phyloP scores from a whole-genome alignment of 1,140 invertebrate genomes.

The Latrodectus geometricus region DNA sequence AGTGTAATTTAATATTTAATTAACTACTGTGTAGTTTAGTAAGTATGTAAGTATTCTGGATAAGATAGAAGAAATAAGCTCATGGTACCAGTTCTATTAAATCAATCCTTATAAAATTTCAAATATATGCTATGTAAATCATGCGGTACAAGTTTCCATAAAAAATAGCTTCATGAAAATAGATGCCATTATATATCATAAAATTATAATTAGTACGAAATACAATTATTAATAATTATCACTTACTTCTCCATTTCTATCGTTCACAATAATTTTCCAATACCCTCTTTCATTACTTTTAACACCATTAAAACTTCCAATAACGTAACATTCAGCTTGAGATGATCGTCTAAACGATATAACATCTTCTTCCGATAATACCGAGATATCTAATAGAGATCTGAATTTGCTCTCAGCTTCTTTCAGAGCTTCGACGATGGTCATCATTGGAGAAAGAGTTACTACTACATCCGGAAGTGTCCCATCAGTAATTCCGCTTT shows the following conservation, averaged over 20 bases:
- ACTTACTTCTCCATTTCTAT: constrained; percentile 22
- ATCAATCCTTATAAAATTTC: no score
- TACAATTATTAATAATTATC: no score
- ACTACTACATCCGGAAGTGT: constrained; percentile 40
- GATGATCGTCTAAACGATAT: constrained; percentile 43
- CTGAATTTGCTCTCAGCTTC: constrained; percentile 46
- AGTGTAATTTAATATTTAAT: no score
- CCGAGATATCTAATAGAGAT: neutral
- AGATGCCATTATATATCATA: no score
- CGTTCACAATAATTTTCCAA: constrained; percentile 48
- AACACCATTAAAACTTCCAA: constrained; percentile 30
- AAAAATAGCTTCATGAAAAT: no score
- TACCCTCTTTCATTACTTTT: neutral
- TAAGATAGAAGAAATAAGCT: no score
- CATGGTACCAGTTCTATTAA: no score
- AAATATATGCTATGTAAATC: no score
- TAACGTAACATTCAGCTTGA: constrained; percentile 9
- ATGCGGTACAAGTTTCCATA: no score
- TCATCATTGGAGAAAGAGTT: constrained; percentile 57
- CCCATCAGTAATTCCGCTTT: neutral
- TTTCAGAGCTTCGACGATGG: constrained; percentile 45
- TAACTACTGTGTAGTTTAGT: no score
- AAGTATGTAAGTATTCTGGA: no score
- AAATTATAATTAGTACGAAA: no score
- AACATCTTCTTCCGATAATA: constrained; percentile 3